phyloP scores from a whole-genome alignment of 2,888 invertebrate genomes.

The Meloe dianella region DNA sequence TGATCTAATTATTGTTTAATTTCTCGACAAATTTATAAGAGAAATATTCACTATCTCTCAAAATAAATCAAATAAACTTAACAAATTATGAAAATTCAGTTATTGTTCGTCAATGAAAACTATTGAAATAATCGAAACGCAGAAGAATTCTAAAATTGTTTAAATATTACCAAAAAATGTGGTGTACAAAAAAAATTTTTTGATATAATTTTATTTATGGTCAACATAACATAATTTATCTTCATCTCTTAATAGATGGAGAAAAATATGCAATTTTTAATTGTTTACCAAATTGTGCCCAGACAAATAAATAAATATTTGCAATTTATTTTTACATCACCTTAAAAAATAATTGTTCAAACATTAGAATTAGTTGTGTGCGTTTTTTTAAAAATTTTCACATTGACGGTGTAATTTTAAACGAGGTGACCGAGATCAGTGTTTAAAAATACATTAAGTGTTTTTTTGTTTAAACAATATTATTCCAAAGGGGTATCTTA shows the following conservation, averaged over 20 bases:
- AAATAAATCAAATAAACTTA: no score
- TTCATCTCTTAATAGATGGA: background rate
- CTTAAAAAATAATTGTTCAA: background rate
- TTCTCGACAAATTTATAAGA: background rate
- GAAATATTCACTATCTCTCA: no score
- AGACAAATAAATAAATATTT: constrained; percentile 12
- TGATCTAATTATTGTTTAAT: no score
- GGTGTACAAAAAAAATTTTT: no score
- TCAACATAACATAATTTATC: no score
- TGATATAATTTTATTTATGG: no score
- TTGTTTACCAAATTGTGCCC: constrained; percentile 18
- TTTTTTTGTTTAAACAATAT: constrained; percentile 13
- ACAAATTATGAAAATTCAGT: background rate
- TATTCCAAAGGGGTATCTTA: constrained; percentile 18
- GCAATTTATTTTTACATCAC: background rate
- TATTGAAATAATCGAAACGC: no score
- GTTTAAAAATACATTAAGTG: constrained; percentile 22
- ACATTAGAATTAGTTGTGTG: background rate
- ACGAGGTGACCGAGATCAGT: constrained; percentile 34
- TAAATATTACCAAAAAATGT: no score
- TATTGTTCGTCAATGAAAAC: no score
- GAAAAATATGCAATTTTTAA: background rate
- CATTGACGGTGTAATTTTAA: constrained; percentile 27
- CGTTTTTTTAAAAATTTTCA: constrained; percentile 10
- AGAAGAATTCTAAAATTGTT: no score